Percentiles rank a stretch among this genome's conserved stretches.
Evolutionary conservation across 2,888 invertebrate genomes (phyloP).

Genomic region (Drosophila recens): DNA sequence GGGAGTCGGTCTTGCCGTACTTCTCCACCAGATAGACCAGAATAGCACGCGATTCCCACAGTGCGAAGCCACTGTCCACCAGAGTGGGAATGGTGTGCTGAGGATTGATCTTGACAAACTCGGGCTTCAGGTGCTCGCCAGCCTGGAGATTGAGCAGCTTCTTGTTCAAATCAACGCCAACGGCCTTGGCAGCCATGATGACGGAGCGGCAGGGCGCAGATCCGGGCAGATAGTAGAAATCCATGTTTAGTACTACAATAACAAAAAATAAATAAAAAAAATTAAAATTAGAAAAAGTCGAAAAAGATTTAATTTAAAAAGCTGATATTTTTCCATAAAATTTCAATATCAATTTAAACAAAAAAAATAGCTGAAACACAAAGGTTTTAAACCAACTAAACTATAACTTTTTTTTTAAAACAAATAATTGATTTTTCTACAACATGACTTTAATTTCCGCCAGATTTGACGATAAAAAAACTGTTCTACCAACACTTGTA

Average conservation of each 20-base stretch:
- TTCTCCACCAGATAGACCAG: slow-evolving; percentile 92
- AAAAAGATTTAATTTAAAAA: too few species aligned
- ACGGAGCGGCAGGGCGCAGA: slow-evolving; percentile 90
- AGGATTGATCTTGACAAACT: slow-evolving; percentile 91
- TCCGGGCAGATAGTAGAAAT: slow-evolving; percentile 88
- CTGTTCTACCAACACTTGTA: slow-evolving; percentile 1
- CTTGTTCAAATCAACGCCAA: slow-evolving; percentile 89
- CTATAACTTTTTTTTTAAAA: too few species aligned
- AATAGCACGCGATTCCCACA: slow-evolving; percentile 95
- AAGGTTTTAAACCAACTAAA: too few species aligned
- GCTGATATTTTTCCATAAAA: too few species aligned
- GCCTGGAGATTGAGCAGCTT: slow-evolving; percentile 87
- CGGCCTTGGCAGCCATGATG: slow-evolving; percentile 88
- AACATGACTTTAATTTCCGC: not conserved
- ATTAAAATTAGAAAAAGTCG: slow-evolving; percentile 43
- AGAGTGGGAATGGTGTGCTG: slow-evolving; percentile 94
- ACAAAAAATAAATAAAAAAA: slow-evolving; percentile 22
- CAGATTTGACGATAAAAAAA: not conserved
- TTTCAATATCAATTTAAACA: too few species aligned
- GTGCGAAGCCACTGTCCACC: slow-evolving; percentile 91
- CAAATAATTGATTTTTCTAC: too few species aligned
- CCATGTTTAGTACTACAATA: slow-evolving; percentile 83
- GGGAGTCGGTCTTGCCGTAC: slow-evolving; percentile 91
- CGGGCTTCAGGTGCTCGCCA: slow-evolving; percentile 89
- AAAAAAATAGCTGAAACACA: too few species aligned